Conservation (phyloP, 2,888 invertebrate genomes). For the Tetragonisca angustula region DNA sequence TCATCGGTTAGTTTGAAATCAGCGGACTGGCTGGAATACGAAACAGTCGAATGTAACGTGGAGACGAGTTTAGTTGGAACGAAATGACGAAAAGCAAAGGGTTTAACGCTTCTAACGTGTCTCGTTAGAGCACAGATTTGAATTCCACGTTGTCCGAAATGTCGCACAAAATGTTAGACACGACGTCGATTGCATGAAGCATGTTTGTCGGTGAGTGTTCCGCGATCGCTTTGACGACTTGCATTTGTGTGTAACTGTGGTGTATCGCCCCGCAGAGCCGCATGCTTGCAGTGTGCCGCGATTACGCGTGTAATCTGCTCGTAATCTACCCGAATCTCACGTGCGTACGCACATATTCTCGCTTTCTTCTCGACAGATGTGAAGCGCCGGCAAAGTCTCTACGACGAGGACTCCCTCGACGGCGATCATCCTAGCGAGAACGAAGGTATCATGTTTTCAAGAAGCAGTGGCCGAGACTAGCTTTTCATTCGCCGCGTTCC, state of each 20-base stretch:
- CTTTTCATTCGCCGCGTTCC: not conserved
- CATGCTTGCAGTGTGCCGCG: constrained; percentile 49
- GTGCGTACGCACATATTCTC: constrained; percentile 73
- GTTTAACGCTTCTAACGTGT: not conserved
- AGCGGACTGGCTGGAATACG: no score
- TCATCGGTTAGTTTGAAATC: no score
- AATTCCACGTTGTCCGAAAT: not conserved
- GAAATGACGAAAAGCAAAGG: no score
- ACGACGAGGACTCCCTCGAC: constrained; percentile 83
- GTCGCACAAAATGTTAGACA: not conserved
- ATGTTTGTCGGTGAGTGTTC: constrained; percentile 14
- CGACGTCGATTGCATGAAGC: constrained; percentile 37
- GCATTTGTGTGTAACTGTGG: not conserved
- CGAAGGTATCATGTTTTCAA: constrained; percentile 79
- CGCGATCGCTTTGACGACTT: constrained; percentile 12
- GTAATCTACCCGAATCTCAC: constrained; percentile 65
- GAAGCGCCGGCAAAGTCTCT: constrained; percentile 82
- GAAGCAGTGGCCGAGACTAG: constrained; percentile 53
- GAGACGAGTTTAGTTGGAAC: no score
- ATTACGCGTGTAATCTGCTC: constrained; percentile 41
- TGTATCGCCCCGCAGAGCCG: constrained; percentile 29
- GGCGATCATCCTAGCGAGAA: constrained; percentile 81
- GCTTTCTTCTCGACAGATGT: constrained; percentile 82
- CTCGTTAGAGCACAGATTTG: not conserved
- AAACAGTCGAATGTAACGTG: no score